Percentiles rank a stretch among this genome's conserved stretches.
Conservation (phyloP, 2,113 vertebrate genomes). For the Orycteropus afer region DNA sequence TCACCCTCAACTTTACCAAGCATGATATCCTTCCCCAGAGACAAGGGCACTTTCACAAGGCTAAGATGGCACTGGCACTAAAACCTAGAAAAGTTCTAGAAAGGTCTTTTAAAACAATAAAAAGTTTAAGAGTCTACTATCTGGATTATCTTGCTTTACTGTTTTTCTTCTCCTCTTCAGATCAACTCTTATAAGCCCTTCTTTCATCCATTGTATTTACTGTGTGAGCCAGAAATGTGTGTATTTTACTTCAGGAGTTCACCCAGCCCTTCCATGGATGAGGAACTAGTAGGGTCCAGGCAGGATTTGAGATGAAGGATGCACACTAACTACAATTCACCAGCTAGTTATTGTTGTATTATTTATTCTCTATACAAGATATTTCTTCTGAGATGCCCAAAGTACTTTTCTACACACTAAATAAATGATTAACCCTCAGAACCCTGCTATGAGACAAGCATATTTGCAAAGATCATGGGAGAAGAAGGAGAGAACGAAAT, state of each 20-base stretch:
- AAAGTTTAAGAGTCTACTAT: background rate
- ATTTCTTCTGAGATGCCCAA: constrained; percentile 64
- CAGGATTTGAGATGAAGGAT: constrained; percentile 21
- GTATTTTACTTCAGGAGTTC: constrained; percentile 46
- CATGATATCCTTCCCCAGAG: no score
- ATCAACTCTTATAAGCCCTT: background rate
- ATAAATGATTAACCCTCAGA: constrained; percentile 75
- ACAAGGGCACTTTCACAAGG: no score
- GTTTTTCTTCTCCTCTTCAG: background rate
- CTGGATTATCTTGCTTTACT: background rate
- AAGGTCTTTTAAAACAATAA: constrained; percentile 24
- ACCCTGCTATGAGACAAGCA: constrained; percentile 60
- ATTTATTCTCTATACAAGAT: constrained; percentile 64
- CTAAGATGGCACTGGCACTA: no score
- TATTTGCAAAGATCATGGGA: constrained; percentile 68
- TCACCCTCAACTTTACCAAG: no score
- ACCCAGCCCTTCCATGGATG: background rate
- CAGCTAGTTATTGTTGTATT: constrained; percentile 64
- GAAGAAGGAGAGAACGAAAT: constrained; percentile 55
- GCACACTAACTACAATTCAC: constrained; percentile 34
- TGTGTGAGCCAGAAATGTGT: background rate
- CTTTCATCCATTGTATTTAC: background rate
- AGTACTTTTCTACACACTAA: constrained; percentile 65
- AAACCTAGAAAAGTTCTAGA: background rate
- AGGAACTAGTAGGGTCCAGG: background rate